phyloP scores from a whole-genome alignment of 2,888 invertebrate species.

The Sicus ferrugineus region DNA sequence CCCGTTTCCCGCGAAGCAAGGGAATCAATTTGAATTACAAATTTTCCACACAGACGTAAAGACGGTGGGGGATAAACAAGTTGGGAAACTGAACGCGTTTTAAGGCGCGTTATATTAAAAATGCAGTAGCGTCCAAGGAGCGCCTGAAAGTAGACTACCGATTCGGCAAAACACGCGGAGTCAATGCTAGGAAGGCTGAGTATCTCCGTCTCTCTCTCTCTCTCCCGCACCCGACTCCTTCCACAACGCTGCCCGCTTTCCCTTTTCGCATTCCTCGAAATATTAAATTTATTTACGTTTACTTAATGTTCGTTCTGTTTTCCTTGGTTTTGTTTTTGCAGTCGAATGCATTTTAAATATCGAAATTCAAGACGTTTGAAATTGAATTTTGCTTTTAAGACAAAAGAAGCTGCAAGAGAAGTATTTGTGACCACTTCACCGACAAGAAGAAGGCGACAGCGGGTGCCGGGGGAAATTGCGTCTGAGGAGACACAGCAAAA shows the following conservation, averaged over 20 bases:
- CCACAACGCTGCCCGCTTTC: neutral
- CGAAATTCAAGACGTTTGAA: conserved; percentile 28
- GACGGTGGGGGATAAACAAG: neutral
- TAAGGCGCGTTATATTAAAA: conserved; percentile 14
- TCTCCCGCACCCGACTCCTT: neutral
- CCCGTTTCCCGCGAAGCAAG: neutral
- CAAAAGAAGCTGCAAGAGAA: neutral
- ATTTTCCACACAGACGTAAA: conserved; percentile 20
- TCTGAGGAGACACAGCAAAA: neutral
- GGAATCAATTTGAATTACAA: conserved; percentile 32
- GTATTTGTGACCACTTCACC: conserved; percentile 1
- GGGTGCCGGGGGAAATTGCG: neutral
- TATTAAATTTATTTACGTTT: conserved; percentile 31
- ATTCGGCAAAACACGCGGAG: conserved; percentile 7
- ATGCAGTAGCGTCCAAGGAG: conserved; percentile 9
- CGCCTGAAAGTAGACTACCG: conserved; percentile 5
- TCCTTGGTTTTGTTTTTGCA: conserved; percentile 8
- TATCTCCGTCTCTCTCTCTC: neutral
- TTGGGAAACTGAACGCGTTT: neutral
- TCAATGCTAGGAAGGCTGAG: conserved; percentile 3
- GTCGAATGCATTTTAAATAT: conserved; percentile 25
- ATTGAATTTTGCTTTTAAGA: conserved; percentile 28
- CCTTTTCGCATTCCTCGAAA: too few species aligned
- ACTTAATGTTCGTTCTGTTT: conserved; percentile 1
- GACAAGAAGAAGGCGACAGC: neutral